Base-by-base conservation (phyloP, 2,113 vertebrate genomes). In the Suricata suricatta region DNA sequence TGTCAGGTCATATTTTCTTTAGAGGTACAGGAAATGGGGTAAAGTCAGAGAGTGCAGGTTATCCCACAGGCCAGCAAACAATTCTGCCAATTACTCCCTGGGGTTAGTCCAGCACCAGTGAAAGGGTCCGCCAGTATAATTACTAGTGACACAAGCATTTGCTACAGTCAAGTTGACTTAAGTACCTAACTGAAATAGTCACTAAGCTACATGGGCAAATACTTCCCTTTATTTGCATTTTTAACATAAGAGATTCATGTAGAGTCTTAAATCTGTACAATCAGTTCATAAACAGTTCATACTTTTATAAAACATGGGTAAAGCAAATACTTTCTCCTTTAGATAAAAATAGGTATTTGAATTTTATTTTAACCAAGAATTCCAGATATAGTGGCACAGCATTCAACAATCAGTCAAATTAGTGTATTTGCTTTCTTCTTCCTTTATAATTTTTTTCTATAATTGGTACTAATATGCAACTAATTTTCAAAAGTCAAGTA, bases 1-100 rank as follows among this genome's bases (percentile, higher is more conserved):
- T 1, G 50, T 95, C 94, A 92, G 94, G 86, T 96, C 90, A 19
- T 88, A 90, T 98, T 98, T 97, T 94, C 96, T 96, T 95, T 68
- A 69, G 87, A 93, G 64, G n/a, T 66, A 92, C 64, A 96, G 90
- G 90, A 97, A 92, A 95, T 71, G 68, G 94, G 77, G 92, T 63
- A 76, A 97, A 93, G 93, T 90, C 87, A 82, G 57, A 98, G 87
- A 81, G 80, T n/a, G 47, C 95, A 85, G 92, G 88, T 96, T 97
- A 97, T 27, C 74, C 69, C 19, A 84, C 44, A 97, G 87, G 84
- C 86, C 90, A 92, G 95, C 87, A 96, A 96, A 97, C 91, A 93
- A 72, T 84, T 66, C 33, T 76, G 83, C 66, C 97, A 96, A 97
- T 96, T 96, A 96, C 90, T 97, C 96, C 95, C 96, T 1, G 0